phyloP scores from a whole-genome alignment of 2,113 vertebrate genomes.

The Micromys minutus region DNA sequence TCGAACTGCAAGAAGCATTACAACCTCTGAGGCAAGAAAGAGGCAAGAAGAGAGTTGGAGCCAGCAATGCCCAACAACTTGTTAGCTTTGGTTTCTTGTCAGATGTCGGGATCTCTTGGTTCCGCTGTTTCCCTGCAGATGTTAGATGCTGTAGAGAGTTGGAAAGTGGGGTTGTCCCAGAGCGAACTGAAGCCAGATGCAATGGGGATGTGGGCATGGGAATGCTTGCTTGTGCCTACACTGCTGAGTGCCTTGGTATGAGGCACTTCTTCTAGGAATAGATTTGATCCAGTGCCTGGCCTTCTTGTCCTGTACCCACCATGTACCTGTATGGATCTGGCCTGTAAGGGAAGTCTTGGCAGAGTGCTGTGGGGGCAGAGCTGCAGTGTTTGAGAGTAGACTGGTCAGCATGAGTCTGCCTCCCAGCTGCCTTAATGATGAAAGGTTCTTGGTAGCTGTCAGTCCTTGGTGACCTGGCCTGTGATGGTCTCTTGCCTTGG shows the following conservation, averaged over 20 bases:
- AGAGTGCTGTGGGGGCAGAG: neutral
- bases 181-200: neutral
- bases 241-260: neutral
- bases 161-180: neutral
- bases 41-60: neutral
- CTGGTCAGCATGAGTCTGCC: neutral
- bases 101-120: neutral
- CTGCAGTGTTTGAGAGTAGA: neutral
- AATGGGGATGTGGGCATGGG: neutral
- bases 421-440: neutral
- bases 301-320: neutral
- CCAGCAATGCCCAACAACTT: slow-evolving; percentile 21
- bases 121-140: neutral
- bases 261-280: neutral
- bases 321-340: neutral
- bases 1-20: slow-evolving; percentile 9
- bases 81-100: slow-evolving; percentile 44
- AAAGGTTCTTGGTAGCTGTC: slow-evolving; percentile 23
- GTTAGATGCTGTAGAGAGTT: neutral
- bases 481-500: neutral
- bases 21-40: neutral
- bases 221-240: neutral
- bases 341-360: neutral
- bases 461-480: neutral
- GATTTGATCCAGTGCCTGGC: neutral